These are phyloP conservation scores for Orchesella flavescens DNA, from an alignment of 2,888 invertebrate genomes.

Conservation along the genomic window DNA sequence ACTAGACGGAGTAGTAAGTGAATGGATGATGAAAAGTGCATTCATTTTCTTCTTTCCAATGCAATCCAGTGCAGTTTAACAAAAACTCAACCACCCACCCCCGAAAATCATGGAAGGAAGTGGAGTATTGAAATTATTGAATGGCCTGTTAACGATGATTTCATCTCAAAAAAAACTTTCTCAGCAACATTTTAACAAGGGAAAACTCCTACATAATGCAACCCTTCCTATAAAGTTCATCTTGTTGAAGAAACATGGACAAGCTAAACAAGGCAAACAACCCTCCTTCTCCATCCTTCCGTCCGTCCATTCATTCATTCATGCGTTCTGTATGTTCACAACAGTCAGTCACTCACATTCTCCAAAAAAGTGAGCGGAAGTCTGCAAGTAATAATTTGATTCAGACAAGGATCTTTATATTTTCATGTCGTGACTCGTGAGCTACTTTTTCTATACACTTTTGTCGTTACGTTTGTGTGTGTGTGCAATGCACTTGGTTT, in stretches of 20 bases:
- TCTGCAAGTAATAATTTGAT: conserved; percentile 62
- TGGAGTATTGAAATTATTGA: conserved; percentile 54
- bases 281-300: conserved; percentile 54
- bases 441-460: not conserved
- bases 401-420: conserved; percentile 61
- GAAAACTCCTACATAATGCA: conserved; percentile 10
- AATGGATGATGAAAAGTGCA: conserved; percentile 14
- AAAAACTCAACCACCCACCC: not conserved
- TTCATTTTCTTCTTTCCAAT: not conserved
- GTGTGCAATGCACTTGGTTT: conserved; percentile 12
- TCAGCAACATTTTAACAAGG: conserved; percentile 37
- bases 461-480: conserved; percentile 15
- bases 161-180: conserved; percentile 44
- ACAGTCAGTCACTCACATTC: not conserved
- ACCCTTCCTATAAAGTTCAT: conserved; percentile 42
- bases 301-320: conserved; percentile 54
- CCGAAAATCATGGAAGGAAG: conserved; percentile 23
- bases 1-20: not conserved
- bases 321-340: conserved; percentile 48
- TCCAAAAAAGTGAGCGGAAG: conserved; percentile 55
- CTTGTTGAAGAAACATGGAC: conserved; percentile 40
- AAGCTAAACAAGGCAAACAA: conserved; percentile 46
- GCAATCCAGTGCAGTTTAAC: not conserved
- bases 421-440: conserved; percentile 41
- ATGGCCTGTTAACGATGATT: conserved; percentile 52